phyloP scores from a whole-genome alignment of 2,888 invertebrate species.

The Furcula furcula region DNA sequence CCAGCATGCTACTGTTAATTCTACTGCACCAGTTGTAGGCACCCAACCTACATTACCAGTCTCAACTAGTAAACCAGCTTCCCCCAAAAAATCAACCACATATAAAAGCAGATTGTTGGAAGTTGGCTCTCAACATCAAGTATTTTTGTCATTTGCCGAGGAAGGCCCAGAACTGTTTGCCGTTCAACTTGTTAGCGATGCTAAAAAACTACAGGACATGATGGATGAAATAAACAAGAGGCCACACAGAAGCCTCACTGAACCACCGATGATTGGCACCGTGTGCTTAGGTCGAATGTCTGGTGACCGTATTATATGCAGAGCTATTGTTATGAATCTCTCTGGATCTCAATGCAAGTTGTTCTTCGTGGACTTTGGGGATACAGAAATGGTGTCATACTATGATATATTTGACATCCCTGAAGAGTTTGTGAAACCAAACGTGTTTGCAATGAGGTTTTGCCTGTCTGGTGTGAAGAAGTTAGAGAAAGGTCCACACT shows the following conservation, averaged over 20 bases:
- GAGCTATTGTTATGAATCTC: slow-evolving; percentile 89
- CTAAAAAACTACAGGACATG: slow-evolving; percentile 83
- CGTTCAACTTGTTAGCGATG: slow-evolving; percentile 85
- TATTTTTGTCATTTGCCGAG: slow-evolving; percentile 88
- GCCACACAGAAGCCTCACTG: slow-evolving; percentile 82
- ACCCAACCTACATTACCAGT: slow-evolving; percentile 27
- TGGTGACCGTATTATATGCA: slow-evolving; percentile 85
- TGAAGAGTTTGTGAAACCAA: slow-evolving; percentile 85
- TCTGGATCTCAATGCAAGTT: slow-evolving; percentile 87
- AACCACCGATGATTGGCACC: slow-evolving; percentile 87
- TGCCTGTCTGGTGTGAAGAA: slow-evolving; percentile 87
- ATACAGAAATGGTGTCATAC: slow-evolving; percentile 86
- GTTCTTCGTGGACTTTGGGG: slow-evolving; percentile 91
- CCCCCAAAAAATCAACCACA: slow-evolving; percentile 70
- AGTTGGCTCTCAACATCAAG: slow-evolving; percentile 82
- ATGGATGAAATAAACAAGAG: slow-evolving; percentile 87
- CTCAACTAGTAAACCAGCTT: slow-evolving; percentile 39
- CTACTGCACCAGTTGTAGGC: slow-evolving; percentile 11
- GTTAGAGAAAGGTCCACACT: slow-evolving; percentile 76
- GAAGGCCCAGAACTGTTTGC: slow-evolving; percentile 91
- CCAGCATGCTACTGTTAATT: slow-evolving; percentile 37
- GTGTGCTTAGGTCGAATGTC: slow-evolving; percentile 89
- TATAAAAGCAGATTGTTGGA: slow-evolving; percentile 78
- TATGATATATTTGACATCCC: slow-evolving; percentile 89
- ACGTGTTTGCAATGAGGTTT: slow-evolving; percentile 89